Evolutionary conservation across 1,140 invertebrate species (phyloP).

Genomic region (Pemphigus obesinymphae): DNA sequence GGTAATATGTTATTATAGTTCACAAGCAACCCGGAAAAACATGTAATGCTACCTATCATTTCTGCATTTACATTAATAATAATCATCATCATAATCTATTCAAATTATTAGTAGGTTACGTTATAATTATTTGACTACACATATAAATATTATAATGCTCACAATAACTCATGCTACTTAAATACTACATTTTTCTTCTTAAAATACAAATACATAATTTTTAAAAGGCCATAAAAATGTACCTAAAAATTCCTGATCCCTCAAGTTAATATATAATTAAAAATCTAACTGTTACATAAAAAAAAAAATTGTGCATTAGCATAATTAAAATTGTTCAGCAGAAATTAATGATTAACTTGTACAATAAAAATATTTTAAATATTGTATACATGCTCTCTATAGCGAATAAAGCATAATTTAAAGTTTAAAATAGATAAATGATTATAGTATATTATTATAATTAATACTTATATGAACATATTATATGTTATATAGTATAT

Average conservation of each 20-base stretch:
- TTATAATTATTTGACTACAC: slow-evolving; percentile 21
- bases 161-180: slow-evolving; percentile 38
- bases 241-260: slow-evolving; percentile 36
- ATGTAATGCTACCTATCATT: slow-evolving; percentile 31
- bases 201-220: slow-evolving; percentile 7
- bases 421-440: not conserved
- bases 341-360: not conserved
- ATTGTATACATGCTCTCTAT: slow-evolving; percentile 4
- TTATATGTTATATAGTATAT: not conserved
- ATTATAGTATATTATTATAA: not conserved
- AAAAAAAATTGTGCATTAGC: slow-evolving; percentile 15
- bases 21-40: slow-evolving; percentile 41
- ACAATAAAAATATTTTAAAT: not conserved
- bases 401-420: not conserved
- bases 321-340: slow-evolving; percentile 30
- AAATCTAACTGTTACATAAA: not conserved
- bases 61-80: slow-evolving; percentile 25
- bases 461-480: not conserved
- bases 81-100: slow-evolving; percentile 27
- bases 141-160: slow-evolving; percentile 35
- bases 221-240: not conserved
- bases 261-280: slow-evolving; percentile 25
- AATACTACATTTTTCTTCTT: slow-evolving; percentile 24
- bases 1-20: slow-evolving; percentile 39
- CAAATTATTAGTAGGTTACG: slow-evolving; percentile 24